Base-by-base conservation (phyloP, 2,888 invertebrate genomes). In the Griposia aprilina region DNA sequence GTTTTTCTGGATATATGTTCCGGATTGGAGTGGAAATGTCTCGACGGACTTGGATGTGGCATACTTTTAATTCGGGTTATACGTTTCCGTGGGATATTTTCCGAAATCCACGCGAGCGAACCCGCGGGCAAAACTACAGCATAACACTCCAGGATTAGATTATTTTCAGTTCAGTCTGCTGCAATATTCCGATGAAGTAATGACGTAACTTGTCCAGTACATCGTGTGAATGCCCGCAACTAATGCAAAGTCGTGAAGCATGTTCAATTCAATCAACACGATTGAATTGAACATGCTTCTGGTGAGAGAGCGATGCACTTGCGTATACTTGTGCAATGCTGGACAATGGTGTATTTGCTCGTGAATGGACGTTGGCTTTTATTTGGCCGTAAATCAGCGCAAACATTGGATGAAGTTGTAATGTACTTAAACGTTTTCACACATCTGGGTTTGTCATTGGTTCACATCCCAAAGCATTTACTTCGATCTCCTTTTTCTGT, bases 201-300 rank as follows among this genome's bases (percentile, higher is more conserved):
- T 84, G 80, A 80, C 70, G 85, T 81, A 76, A 77, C 23, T 52
- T 30, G 59, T n/a, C 30, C 69, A 65, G 23, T 30, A 41, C 50
- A 69, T 59, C 82, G 84, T 88, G 89, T 87, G 90, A 89, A 87
- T 80, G 84, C 74, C 83, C 85, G 84, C 78, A 78, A 50, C 71
- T 83, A 80, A 76, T 84, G 71, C 68, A 59, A 41, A 83, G 81
- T 83, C 78, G 78, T 87, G 89, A 85, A 84, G 85, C 87, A 86
- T 88, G 86, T 83, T 89, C 87, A 86, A 90, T 89, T 88, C 88
- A 90, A 91, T 92, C 87, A 89, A 85, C 87, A 85, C 90, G 87
- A 89, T 90, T 88, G 41, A 41, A 41, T 41, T 41, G 41, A 41
- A 41, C 41, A 41, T 41, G 41, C 41, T 41, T 41, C 41, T 41